phyloP scores from a whole-genome alignment of 1,140 invertebrate species.

The Hydropsyche tenuis region DNA sequence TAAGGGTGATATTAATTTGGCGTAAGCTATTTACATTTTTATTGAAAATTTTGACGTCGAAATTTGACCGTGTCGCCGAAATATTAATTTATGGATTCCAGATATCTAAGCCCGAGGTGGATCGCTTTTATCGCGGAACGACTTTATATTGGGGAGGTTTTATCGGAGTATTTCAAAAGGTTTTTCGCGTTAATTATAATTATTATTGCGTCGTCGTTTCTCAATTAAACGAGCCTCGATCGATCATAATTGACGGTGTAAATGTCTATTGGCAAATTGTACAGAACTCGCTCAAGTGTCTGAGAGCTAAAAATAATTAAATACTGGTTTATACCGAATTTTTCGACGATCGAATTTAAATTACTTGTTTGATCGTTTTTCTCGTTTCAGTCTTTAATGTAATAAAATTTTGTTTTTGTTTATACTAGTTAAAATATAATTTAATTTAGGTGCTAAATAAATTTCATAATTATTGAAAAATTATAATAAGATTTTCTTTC shows the following conservation, averaged over 20 bases:
- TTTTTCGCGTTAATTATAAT: slow-evolving; percentile 10
- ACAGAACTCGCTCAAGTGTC: no score
- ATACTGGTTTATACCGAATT: no score
- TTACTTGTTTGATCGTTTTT: no score
- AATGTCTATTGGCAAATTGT: no score
- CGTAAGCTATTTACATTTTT: background rate
- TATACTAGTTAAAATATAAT: no score
- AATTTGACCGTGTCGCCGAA: background rate
- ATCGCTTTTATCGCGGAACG: background rate
- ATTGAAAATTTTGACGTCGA: background rate
- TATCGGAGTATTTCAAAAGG: slow-evolving; percentile 13
- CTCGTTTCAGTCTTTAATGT: no score
- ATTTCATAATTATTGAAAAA: no score
- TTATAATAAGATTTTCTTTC: no score
- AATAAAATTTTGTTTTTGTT: no score
- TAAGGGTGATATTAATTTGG: background rate
- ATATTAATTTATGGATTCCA: slow-evolving; percentile 16
- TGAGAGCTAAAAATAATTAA: no score
- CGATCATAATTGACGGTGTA: background rate
- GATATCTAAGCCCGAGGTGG: background rate
- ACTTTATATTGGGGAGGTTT: background rate
- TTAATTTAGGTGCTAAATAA: no score
- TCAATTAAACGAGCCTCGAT: slow-evolving; percentile 1
- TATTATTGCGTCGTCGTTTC: background rate
- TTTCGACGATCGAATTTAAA: no score